These are phyloP conservation scores for Keiferia lycopersicella DNA, from an alignment of 2,888 invertebrate species.

Conservation along the genomic window DNA sequence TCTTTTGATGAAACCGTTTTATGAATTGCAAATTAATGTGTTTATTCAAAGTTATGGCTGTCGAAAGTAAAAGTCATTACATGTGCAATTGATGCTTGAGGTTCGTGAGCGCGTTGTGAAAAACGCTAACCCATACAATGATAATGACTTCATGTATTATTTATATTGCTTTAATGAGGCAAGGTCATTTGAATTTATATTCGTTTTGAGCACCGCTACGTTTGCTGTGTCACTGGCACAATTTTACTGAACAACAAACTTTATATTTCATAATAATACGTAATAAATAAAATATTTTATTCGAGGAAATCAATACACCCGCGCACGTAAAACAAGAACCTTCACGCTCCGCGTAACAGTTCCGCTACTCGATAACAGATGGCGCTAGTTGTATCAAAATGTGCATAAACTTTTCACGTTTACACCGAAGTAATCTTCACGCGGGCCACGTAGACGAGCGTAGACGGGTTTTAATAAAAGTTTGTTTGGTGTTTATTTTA, in stretches of 20 bases:
- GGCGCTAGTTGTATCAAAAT: constrained; percentile 50
- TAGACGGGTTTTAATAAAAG: constrained; percentile 61
- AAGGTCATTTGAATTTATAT: constrained; percentile 75
- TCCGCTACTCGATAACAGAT: constrained; percentile 68
- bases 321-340: constrained; percentile 3
- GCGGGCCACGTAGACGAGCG: constrained; percentile 49
- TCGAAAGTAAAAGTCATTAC: constrained; percentile 28
- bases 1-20: background rate
- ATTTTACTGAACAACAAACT: background rate
- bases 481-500: constrained; percentile 65
- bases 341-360: constrained; percentile 38
- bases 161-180: constrained; percentile 72
- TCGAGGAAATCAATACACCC: background rate
- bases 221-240: background rate
- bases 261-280: background rate
- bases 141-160: constrained; percentile 74
- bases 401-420: background rate
- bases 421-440: constrained; percentile 42
- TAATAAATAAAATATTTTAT: background rate
- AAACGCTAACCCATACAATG: constrained; percentile 65
- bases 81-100: constrained; percentile 33
- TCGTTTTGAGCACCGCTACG: constrained; percentile 43
- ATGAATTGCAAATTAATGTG: constrained; percentile 29
- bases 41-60: constrained; percentile 26
- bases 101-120: constrained; percentile 47